A percentile compares a stretch with the other conserved stretches of the same genome.
Conservation (phyloP, 2,888 invertebrate genomes). For the Calliopum simillimum region DNA sequence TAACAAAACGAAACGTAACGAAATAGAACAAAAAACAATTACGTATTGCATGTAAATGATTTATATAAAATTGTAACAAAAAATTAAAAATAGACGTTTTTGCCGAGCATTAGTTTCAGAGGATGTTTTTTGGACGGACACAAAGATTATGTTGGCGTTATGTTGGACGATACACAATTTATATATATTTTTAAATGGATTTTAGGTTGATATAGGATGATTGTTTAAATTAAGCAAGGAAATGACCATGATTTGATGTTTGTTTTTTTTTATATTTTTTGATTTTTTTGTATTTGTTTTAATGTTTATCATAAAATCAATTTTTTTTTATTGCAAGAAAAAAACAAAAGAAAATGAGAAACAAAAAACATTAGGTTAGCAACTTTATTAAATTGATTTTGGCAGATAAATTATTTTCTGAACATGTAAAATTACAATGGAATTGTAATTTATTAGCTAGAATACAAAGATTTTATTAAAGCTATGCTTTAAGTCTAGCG, state of each 20-base stretch:
- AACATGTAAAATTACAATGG: constrained; percentile 16
- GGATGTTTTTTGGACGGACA: constrained; percentile 51
- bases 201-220: constrained; percentile 51
- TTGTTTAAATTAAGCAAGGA: constrained; percentile 58
- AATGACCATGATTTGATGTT: constrained; percentile 65
- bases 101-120: constrained; percentile 54
- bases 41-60: constrained; percentile 38
- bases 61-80: constrained; percentile 35
- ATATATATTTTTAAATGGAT: constrained; percentile 32
- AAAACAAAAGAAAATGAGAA: constrained; percentile 64
- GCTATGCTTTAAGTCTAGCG: too few relatives aligned
- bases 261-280: constrained; percentile 45
- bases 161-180: constrained; percentile 46
- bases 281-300: constrained; percentile 38
- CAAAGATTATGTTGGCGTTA: constrained; percentile 47
- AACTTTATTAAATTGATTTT: constrained; percentile 49
- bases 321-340: constrained; percentile 52
- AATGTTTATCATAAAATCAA: constrained; percentile 33
- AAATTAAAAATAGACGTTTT: constrained; percentile 47
- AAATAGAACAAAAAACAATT: too few relatives aligned
- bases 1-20: constrained; percentile 45
- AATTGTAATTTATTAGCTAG: too few relatives aligned
- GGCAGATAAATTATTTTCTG: constrained; percentile 34
- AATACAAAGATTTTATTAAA: too few relatives aligned
- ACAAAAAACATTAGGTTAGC: constrained; percentile 66